Percentiles rank a stretch among this genome's conserved stretches.
Evolutionary conservation across 2,797 vertebrate genomes (phyloP).

Genomic region (Taenioides sp.): DNA sequence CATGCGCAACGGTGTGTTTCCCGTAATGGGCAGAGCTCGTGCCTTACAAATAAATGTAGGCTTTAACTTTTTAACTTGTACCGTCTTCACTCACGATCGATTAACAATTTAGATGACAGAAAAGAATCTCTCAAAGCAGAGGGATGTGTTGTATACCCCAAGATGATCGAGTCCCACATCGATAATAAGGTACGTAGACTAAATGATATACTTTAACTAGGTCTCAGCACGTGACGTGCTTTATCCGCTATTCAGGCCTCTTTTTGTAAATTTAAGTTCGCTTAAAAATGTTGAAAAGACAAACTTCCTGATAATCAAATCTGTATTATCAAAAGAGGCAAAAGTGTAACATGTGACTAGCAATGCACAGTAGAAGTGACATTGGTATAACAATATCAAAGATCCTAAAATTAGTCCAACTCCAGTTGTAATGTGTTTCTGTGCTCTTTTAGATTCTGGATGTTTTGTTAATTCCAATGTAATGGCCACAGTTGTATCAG

Average conservation of each 20-base stretch:
- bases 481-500: slow-evolving; percentile 50
- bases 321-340: not conserved
- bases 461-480: slow-evolving; percentile 31
- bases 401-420: not conserved
- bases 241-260: not conserved
- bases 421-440: not conserved
- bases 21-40: slow-evolving; percentile 16
- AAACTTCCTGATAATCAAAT: not conserved
- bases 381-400: not conserved
- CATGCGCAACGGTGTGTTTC: slow-evolving; percentile 22
- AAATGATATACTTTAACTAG: not conserved
- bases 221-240: not conserved
- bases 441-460: slow-evolving; percentile 27
- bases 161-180: not conserved
- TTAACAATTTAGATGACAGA: not conserved
- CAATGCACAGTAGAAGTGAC: not conserved
- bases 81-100: not conserved
- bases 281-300: not conserved
- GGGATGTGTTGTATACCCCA: not conserved
- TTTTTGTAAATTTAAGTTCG: too few relatives aligned
- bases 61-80: not conserved
- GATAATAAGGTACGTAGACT: not conserved
- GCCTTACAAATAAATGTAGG: not conserved
- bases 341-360: not conserved
- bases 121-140: not conserved